phyloP scores from a whole-genome alignment of 2,888 invertebrate species.

The Steinernema hermaphroditum region DNA sequence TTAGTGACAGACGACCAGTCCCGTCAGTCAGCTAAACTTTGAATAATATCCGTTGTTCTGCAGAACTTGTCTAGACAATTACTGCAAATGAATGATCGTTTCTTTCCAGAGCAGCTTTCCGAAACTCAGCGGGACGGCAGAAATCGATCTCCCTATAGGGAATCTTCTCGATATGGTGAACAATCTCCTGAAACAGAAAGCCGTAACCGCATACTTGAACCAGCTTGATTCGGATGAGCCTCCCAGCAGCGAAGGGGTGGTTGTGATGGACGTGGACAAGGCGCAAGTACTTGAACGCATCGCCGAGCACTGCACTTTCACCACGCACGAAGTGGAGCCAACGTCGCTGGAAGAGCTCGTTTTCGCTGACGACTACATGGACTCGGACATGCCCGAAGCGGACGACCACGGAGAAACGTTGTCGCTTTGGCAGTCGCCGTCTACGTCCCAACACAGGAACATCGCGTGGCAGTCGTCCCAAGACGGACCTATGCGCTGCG shows the following conservation, averaged over 20 bases:
- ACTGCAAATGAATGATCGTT: too few species aligned
- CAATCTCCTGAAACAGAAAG: constrained; percentile 40
- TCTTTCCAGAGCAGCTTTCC: background rate
- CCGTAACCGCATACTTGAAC: background rate
- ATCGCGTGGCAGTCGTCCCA: background rate
- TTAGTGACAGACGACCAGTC: too few species aligned
- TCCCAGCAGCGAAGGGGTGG: background rate
- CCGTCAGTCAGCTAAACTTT: too few species aligned
- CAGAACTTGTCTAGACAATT: too few species aligned
- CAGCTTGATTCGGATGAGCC: background rate
- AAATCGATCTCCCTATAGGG: constrained; percentile 30
- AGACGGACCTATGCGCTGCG: constrained; percentile 47
- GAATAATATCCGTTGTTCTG: too few species aligned
- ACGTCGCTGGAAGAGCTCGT: constrained; percentile 36
- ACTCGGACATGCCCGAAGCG: constrained; percentile 36
- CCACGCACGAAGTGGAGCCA: background rate
- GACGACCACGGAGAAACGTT: too few species aligned
- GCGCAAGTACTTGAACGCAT: background rate
- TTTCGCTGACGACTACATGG: constrained; percentile 54
- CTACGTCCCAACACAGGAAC: too few species aligned
- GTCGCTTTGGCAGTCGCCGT: too few species aligned
- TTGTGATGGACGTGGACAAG: background rate
- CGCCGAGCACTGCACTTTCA: background rate
- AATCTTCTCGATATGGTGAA: constrained; percentile 46
- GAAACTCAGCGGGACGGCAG: too few species aligned